Conservation (phyloP, 2,113 vertebrate species). For the Varanus salvator region DNA sequence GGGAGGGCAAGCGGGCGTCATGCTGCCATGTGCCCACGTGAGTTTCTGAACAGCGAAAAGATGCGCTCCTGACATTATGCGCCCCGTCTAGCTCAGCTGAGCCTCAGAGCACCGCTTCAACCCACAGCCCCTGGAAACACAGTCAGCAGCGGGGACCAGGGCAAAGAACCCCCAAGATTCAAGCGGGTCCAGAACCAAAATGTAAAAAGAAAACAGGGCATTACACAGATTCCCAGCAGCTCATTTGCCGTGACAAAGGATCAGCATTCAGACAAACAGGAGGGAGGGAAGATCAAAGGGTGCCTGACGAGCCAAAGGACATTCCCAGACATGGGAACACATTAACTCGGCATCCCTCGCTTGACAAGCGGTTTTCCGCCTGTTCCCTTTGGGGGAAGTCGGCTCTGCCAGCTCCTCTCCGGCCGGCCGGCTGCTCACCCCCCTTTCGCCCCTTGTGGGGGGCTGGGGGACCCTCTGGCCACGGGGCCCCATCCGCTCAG, state of each 20-base stretch:
- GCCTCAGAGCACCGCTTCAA: too few species aligned
- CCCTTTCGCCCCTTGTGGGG: constrained; percentile 44
- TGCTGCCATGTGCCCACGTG: too few species aligned
- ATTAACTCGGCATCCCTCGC: constrained; percentile 69
- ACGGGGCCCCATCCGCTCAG: constrained; percentile 26
- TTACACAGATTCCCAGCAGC: neutral
- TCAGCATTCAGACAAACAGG: constrained; percentile 69
- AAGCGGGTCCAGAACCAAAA: neutral
- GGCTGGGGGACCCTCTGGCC: constrained; percentile 46
- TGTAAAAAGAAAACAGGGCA: neutral
- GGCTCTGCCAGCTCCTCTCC: constrained; percentile 55
- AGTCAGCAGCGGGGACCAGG: constrained; percentile 1
- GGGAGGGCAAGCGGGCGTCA: too few species aligned
- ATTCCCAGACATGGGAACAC: constrained; percentile 73
- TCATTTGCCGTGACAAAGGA: constrained; percentile 69
- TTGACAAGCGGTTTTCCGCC: constrained; percentile 76
- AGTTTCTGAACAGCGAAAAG: too few species aligned
- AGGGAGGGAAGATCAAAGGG: constrained; percentile 52
- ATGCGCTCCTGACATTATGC: too few species aligned
- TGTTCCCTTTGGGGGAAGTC: constrained; percentile 65
- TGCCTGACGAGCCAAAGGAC: constrained; percentile 74
- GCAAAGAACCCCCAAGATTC: too few species aligned
- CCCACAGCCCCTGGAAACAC: constrained; percentile 48
- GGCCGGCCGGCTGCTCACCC: constrained; percentile 13
- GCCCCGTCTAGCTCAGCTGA: too few species aligned